These are phyloP conservation scores for Eurosta solidaginis DNA, from an alignment of 1,140 invertebrate genomes.

Conservation along the genomic window DNA sequence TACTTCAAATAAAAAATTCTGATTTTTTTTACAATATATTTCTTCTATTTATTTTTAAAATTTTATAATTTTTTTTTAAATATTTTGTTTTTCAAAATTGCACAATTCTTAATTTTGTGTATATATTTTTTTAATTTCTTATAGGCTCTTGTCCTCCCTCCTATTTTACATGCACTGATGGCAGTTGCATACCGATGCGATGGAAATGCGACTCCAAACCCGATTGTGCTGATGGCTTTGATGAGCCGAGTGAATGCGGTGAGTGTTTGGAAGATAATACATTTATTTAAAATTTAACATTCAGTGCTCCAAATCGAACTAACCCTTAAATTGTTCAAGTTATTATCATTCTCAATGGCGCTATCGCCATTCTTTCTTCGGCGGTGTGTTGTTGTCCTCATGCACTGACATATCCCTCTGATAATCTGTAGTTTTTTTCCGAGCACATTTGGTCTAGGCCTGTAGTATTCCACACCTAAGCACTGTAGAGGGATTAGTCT, in stretches of 20 bases:
- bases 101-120: not conserved
- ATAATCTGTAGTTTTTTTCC: too few relatives aligned
- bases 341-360: not conserved
- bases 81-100: not conserved
- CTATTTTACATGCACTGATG: conserved; percentile 68
- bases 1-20: not conserved
- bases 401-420: too few relatives aligned
- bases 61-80: not conserved
- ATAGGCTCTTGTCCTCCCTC: conserved; percentile 48
- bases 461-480: too few relatives aligned
- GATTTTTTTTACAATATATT: not conserved
- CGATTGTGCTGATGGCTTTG: conserved; percentile 72
- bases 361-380: too few relatives aligned
- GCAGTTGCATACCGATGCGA: conserved; percentile 67
- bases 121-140: conserved; percentile 29
- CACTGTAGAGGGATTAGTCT: too few relatives aligned
- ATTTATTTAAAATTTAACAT: not conserved
- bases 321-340: too few relatives aligned
- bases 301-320: not conserved
- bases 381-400: too few relatives aligned
- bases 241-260: conserved; percentile 69
- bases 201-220: conserved; percentile 69
- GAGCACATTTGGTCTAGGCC: too few relatives aligned
- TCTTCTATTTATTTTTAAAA: not conserved
- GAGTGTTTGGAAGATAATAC: conserved; percentile 42